A percentile compares a stretch with the other conserved stretches of the same genome.
These are phyloP conservation scores for Pachyrhynchus sulphureomaculatus DNA, from an alignment of 1,140 invertebrate genomes.

Conservation along the genomic window DNA sequence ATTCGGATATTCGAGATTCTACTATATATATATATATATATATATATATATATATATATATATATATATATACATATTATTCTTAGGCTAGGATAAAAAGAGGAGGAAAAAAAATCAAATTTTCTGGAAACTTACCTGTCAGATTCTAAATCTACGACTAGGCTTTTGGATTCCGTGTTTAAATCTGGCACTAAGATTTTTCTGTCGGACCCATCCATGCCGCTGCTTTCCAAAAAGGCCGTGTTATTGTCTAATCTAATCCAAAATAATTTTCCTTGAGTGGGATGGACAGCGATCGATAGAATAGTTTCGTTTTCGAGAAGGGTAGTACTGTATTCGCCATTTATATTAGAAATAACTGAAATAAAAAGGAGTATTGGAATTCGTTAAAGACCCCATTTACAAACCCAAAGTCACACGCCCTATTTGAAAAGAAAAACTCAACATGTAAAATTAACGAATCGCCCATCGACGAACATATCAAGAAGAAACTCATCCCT, in stretches of 20 bases:
- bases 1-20: too few species aligned
- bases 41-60: too few species aligned
- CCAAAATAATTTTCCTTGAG: slow-evolving; percentile 55
- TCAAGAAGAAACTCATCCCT: too few species aligned
- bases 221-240: slow-evolving; percentile 58
- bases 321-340: slow-evolving; percentile 64
- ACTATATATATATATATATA: too few species aligned
- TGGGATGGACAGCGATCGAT: slow-evolving; percentile 67
- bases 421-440: too few species aligned
- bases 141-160: slow-evolving; percentile 60
- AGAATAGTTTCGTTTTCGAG: slow-evolving; percentile 49
- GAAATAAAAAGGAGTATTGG: neutral
- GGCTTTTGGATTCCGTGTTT: slow-evolving; percentile 40
- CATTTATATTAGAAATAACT: slow-evolving; percentile 68
- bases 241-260: slow-evolving; percentile 33
- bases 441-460: too few species aligned
- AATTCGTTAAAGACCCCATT: neutral
- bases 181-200: slow-evolving; percentile 52
- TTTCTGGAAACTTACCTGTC: too few species aligned
- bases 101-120: too few species aligned
- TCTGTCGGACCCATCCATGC: slow-evolving; percentile 66
- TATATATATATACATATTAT: too few species aligned
- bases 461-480: too few species aligned
- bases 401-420: neutral
- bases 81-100: too few species aligned